Evolutionary conservation across 1,140 invertebrate genomes (phyloP), one percentile per base, ranked within the genome.

Genomic region (Colletes gigas): DNA sequence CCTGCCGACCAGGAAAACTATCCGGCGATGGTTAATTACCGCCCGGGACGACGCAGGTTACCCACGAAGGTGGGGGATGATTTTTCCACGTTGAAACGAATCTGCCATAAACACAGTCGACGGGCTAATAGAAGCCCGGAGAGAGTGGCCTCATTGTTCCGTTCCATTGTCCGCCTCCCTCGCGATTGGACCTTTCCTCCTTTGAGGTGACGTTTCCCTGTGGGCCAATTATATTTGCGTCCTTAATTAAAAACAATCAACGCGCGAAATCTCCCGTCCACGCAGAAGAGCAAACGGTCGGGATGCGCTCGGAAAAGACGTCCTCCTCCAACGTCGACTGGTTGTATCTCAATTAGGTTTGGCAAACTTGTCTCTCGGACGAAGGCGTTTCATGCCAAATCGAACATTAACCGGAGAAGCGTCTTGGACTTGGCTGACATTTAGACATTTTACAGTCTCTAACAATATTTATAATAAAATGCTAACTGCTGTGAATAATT

Each of bases 21-120:
- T 39, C 50, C 57, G 62, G 59, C 67, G 83, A 52, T 81, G 83
- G 83, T 86, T 86, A 86, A 86, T 86, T 86, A 85, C 70, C 69
- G 41, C 8, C 44, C 52, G 62, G 60, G 44, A 71, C 47, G 47
- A 12, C 30, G 30, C 30, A 30, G 30, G 30, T 30, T 30, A 30
- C 12, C 12, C 17, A 17, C 68, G 19, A 59, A 68, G 44, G 57
- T 62, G 68, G 74, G 59, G 77, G 83, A 83, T 88, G 88, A 88
- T 90, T 86, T 83, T 87, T 89, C 74, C 73, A 69, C 68, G 81
- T 67, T 17, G 55, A 69, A 85, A 80, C 72, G 83, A 87, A 86
- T 88, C 86, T 86, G 88, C 83, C 86, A 89, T 84, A 84, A 89
- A 89, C 88, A 89, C 74, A 60, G 67, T 8, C 39, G 55, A 15